Percentiles rank a stretch among this genome's conserved stretches.
These are phyloP conservation scores for Brachyopa scutellaris DNA, from an alignment of 2,888 invertebrate genomes.

Conservation along the genomic window DNA sequence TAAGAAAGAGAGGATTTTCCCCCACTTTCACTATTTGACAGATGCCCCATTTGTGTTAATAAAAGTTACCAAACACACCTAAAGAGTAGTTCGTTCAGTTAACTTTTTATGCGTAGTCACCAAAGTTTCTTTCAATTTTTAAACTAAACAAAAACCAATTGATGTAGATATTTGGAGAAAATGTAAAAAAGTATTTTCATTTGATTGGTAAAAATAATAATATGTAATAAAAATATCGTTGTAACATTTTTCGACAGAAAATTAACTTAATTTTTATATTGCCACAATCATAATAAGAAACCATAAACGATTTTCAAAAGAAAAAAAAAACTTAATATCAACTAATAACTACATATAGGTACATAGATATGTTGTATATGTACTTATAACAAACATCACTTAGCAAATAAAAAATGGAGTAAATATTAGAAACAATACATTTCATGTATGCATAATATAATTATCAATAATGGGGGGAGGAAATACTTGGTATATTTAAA, in stretches of 20 bases:
- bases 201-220: background rate
- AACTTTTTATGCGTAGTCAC: too few relatives aligned
- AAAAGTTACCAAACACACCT: too few relatives aligned
- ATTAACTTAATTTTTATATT: constrained; percentile 39
- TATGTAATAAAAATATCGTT: too few relatives aligned
- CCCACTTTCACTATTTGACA: too few relatives aligned
- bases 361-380: too few relatives aligned
- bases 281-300: constrained; percentile 41
- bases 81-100: too few relatives aligned
- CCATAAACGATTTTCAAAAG: constrained; percentile 15
- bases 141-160: too few relatives aligned
- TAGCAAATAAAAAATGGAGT: constrained; percentile 12
- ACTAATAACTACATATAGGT: constrained; percentile 13
- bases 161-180: constrained; percentile 14
- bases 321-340: constrained; percentile 3
- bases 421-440: constrained; percentile 45
- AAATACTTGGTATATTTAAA: constrained; percentile 49
- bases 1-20: too few relatives aligned
- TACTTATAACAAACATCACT: too few relatives aligned
- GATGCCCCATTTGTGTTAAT: too few relatives aligned
- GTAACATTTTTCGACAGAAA: constrained; percentile 3
- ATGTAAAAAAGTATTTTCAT: background rate
- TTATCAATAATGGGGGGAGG: constrained; percentile 19
- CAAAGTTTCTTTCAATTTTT: too few relatives aligned
- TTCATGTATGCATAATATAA: constrained; percentile 47